phyloP scores from a whole-genome alignment of 1,140 invertebrate genomes.

The silkworm (Bombyx mori) region ASM3026992v2 NC_085123.1:6169001-6169500 shows the following conservation, averaged over 20 bases:
- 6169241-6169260: background rate
- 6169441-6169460: too few species aligned
- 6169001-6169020: constrained; percentile 79
- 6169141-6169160: constrained; percentile 7
- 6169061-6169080: constrained; percentile 51
- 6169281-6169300: too few species aligned
- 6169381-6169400: too few species aligned
- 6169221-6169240: background rate
- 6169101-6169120: constrained; percentile 48
- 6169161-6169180: background rate
- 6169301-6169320: too few species aligned
- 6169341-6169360: too few species aligned
- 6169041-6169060: constrained; percentile 51
- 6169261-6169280: background rate
- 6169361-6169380: too few species aligned
- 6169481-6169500: too few species aligned
- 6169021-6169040: constrained; percentile 80
- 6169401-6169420: too few species aligned
- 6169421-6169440: too few species aligned
- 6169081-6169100: constrained; percentile 39
- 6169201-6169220: background rate
- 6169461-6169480: too few species aligned
- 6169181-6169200: background rate
- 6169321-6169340: too few species aligned
- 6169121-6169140: constrained; percentile 25